phyloP scores from a whole-genome alignment of 1,140 invertebrate species.

The Penaeus vannamei region DNA sequence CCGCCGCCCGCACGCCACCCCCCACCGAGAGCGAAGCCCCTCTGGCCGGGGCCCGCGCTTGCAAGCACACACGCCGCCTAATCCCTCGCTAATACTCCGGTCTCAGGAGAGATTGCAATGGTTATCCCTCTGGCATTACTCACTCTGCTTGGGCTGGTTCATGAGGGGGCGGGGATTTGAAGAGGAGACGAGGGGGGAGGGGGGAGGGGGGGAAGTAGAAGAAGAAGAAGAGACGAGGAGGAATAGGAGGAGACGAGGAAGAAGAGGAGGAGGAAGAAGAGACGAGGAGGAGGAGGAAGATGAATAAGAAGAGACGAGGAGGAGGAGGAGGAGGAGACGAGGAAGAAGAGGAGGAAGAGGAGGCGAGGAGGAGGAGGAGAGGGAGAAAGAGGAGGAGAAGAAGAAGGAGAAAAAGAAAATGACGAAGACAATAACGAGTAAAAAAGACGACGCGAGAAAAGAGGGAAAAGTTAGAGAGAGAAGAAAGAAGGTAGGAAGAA shows the following conservation, averaged over 20 bases:
- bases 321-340: background rate
- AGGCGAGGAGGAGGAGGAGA: background rate
- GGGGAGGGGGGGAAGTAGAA: background rate
- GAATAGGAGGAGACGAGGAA: background rate
- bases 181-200: background rate
- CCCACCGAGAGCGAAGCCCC: too few species aligned
- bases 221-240: background rate
- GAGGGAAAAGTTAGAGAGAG: background rate
- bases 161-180: background rate
- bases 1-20: too few species aligned
- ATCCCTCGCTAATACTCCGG: too few species aligned
- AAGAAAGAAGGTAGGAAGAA: too few species aligned
- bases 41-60: too few species aligned
- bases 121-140: too few species aligned
- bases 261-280: background rate
- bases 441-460: background rate
- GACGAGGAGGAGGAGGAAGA: background rate
- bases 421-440: background rate
- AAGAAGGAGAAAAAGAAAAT: background rate
- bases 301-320: too few species aligned
- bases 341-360: too few species aligned
- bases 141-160: too few species aligned
- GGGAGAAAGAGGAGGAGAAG: background rate
- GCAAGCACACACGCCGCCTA: too few species aligned
- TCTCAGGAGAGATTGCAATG: too few species aligned